Base-by-base conservation (phyloP, 2,888 invertebrate genomes). In the Apocheima hispidaria region DNA sequence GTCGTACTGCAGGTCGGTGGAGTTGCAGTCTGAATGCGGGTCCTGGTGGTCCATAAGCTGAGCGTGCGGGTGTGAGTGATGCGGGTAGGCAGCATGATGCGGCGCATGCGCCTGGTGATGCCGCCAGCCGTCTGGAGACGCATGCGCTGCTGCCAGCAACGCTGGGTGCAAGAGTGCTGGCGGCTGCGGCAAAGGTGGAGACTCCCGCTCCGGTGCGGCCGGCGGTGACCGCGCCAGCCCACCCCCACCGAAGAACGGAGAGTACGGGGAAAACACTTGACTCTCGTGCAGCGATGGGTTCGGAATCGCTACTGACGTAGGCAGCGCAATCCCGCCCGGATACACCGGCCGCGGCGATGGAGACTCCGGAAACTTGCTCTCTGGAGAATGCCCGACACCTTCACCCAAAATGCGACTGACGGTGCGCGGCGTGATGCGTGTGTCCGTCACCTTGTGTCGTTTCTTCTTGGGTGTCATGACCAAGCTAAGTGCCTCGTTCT, bases 401-500 rank as follows among this genome's bases (percentile, higher is more conserved):
- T 97, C 97, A 50, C 96, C 97, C 75, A 98, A 90, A 71, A 98
- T 96, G 70, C 98, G 94, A 84, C 97, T 97, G 44, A 98, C 97
- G 49, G 98, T 97, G 70, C 98, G 94, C 20, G 98, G 98, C 30
- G 98, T 98, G 73, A 98, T 97, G 74, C 98, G 94, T 55, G 98
- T 98, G 82, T 98, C 98, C 35, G 99, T 99, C 78, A 98, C 97
- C 96, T 99, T 99, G 83, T 99, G 98, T 57, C 99, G 94, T 92
- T 98, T 99, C 94, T 98, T 99, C 92, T 98, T 98, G 2, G 98
- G 97, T 46, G 97, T 97, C 73, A 99, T 98, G 61, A 99, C 98
- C 76, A 99, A 94, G 83, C 98, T 98, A 59, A 99, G 95, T 3
- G 99, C 98, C 86, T 98, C 98, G 86, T 97, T 97, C 86, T 98